phyloP scores from a whole-genome alignment of 2,113 vertebrate species.

The Asarcornis scutulata region DNA sequence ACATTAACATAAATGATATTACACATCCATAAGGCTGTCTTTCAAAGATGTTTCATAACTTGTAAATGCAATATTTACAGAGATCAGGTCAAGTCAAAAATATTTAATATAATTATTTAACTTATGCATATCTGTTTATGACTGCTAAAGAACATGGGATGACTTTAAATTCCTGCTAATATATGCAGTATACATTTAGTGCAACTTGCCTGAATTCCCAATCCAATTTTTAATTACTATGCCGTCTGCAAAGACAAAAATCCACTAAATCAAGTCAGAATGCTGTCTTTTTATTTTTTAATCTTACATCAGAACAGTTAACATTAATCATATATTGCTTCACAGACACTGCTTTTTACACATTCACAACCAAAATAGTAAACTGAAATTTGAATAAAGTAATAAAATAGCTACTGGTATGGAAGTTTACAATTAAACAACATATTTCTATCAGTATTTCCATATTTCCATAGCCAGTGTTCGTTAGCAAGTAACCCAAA shows the following conservation, averaged over 20 bases:
- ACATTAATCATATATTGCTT: not conserved
- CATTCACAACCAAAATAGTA: not conserved
- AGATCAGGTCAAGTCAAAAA: constrained; percentile 48
- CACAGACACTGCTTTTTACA: not conserved
- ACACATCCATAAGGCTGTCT: constrained; percentile 13
- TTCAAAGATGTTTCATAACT: constrained; percentile 38
- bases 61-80: constrained; percentile 1
- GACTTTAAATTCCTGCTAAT: constrained; percentile 27
- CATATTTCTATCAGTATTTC: not conserved
- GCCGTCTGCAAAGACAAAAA: constrained; percentile 40
- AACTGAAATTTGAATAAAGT: not conserved
- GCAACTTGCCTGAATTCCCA: constrained; percentile 16
- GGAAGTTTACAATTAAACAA: not conserved
- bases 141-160: not conserved
- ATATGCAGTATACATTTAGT: not conserved
- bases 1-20: constrained; percentile 21
- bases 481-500: not conserved
- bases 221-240: constrained; percentile 63
- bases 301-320: constrained; percentile 54
- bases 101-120: constrained; percentile 25
- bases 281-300: constrained; percentile 38
- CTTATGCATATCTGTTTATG: constrained; percentile 50
- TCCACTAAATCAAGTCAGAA: not conserved
- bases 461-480: not conserved
- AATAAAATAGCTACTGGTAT: not conserved